Evolutionary conservation across 2,888 invertebrate species (phyloP), one percentile per base, ranked within the genome.

Genomic region (Tachina lurida): DNA sequence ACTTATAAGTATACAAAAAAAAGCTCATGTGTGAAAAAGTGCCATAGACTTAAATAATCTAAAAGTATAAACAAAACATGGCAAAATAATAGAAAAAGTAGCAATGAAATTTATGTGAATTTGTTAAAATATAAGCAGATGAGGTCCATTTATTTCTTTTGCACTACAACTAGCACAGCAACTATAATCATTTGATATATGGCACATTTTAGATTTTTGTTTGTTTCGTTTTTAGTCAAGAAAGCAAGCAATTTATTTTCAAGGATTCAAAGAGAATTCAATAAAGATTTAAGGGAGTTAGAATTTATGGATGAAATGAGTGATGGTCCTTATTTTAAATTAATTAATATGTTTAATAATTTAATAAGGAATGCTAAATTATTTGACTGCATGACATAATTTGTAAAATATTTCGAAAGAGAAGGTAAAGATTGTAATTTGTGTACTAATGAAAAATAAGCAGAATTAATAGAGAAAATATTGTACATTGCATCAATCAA

Each of bases 121-220:
- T 68, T 77, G 9, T 67, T n/a, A 31, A 77, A 49, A 77, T 41
- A 19, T 41, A 31, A 77, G 58, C 68, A 77, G 77, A 77, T 77
- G 77, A 68, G 68, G 39, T 68, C 39, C 41, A 58, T 47, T 67
- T 58, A 67, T 47, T 54, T 39, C 15, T 13, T 56, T 56, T 65
- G 22, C 45, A 56, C 31, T 17, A 54, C 13, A 65, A 63, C 45
- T n/a, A 39, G 19, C 17, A 62, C 41, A 22, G 19, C 45, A 54
- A 31, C 31, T 65, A 22, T 43, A 54, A 65, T 31, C n/a, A 56
- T 56, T 31, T 65, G 65, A 76, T 54, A 45, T 39, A 56, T 45
- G 63, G 17, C n/a, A 45, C 2, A 22, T 31, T n/a, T 31, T 9
- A 31, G 7, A n/a, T n/a, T n/a, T 13, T 60, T 63, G 19, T 31